phyloP scores from a whole-genome alignment of 30 jellyfish, hydroid and myxozoan species.

The Mastigias papua region DNA sequence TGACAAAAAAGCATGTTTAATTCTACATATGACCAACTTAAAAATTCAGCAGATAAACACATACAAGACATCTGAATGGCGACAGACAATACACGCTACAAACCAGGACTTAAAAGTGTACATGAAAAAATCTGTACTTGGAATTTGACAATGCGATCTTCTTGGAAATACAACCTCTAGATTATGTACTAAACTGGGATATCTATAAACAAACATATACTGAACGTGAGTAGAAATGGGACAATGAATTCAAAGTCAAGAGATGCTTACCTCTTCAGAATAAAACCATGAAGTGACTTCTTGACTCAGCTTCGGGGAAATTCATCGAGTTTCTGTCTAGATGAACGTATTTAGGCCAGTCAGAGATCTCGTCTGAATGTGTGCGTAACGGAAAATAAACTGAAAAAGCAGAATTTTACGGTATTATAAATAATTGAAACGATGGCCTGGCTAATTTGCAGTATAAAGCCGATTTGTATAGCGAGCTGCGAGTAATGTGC shows the following conservation, averaged over 20 bases:
- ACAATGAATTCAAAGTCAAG: not conserved
- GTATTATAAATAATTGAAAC: conserved; percentile 22
- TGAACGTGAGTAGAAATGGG: too few relatives aligned
- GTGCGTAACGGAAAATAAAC: not conserved
- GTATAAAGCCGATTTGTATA: conserved; percentile 61
- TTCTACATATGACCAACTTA: too few relatives aligned
- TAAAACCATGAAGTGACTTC: not conserved
- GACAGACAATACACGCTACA: too few relatives aligned
- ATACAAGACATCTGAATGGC: too few relatives aligned
- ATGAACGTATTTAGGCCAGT: not conserved
- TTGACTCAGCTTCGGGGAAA: not conserved
- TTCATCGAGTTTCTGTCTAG: not conserved
- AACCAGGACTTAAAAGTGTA: too few relatives aligned
- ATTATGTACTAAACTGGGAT: too few relatives aligned
- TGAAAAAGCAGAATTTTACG: conserved; percentile 6
- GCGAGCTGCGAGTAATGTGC: conserved; percentile 51
- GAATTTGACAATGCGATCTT: too few relatives aligned
- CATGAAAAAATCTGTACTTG: too few relatives aligned
- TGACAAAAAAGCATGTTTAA: too few relatives aligned
- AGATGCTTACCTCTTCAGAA: not conserved
- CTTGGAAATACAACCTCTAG: too few relatives aligned
- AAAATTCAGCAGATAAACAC: too few relatives aligned
- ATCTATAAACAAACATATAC: too few relatives aligned
- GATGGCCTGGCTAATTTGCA: conserved; percentile 56
- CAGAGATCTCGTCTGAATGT: not conserved